Evolutionary conservation across 2,113 vertebrate genomes (phyloP).

Genomic region (Symphodus melops): DNA sequence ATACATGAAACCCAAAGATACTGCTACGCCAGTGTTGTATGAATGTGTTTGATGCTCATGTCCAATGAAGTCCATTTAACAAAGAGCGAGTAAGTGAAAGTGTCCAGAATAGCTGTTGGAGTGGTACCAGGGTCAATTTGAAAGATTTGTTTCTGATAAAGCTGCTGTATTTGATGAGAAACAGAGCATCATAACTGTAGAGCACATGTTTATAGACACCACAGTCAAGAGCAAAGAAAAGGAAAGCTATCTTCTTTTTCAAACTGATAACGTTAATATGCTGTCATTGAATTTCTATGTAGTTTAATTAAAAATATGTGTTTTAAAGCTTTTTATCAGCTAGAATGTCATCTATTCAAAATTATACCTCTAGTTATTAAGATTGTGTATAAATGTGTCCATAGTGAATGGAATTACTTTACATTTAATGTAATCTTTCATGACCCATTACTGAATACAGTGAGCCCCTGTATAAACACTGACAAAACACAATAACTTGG

Average conservation of each 20-base stretch:
- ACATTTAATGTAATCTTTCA: slow-evolving; percentile 16
- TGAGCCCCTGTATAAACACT: slow-evolving; percentile 35
- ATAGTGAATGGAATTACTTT: neutral
- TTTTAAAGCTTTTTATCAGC: neutral
- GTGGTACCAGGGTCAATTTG: too few species aligned
- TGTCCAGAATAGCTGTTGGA: too few species aligned
- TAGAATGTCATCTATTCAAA: neutral
- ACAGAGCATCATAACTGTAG: too few species aligned
- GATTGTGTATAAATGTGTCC: slow-evolving; percentile 6
- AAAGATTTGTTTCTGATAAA: too few species aligned
- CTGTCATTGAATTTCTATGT: neutral
- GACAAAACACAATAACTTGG: slow-evolving; percentile 40
- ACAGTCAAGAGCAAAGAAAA: neutral
- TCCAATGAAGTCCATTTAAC: too few species aligned
- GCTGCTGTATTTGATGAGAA: too few species aligned
- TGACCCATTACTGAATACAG: slow-evolving; percentile 8
- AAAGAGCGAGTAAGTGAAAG: too few species aligned
- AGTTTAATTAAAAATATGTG: neutral
- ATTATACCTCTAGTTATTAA: neutral
- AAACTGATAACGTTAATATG: neutral
- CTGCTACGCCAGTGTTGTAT: too few species aligned
- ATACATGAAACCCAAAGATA: too few species aligned
- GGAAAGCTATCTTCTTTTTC: neutral
- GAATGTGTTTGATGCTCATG: too few species aligned
- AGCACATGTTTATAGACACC: too few species aligned